These are phyloP conservation scores for Agrilus planipennis DNA, from an alignment of 1,140 invertebrate species.

Conservation along the genomic window DNA sequence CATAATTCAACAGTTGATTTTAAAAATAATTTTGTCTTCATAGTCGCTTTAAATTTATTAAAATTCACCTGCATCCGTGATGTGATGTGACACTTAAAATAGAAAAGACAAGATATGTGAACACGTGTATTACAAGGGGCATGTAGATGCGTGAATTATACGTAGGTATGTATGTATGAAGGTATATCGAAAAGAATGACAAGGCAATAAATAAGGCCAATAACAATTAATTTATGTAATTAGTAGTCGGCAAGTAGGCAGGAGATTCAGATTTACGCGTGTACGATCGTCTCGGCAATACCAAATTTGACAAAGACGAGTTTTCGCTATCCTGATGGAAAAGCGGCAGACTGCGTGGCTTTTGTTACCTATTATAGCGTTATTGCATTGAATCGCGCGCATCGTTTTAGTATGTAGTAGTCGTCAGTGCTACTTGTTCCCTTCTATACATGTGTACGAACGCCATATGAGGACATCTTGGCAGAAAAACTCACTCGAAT, in stretches of 20 bases:
- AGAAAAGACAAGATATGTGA: neutral
- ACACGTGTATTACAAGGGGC: neutral
- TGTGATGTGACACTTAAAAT: neutral
- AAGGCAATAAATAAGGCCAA: constrained; percentile 19
- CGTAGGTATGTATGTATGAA: neutral
- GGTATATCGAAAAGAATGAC: constrained; percentile 1
- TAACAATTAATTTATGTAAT: constrained; percentile 34
- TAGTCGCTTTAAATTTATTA: no score
- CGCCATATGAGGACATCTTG: constrained; percentile 28
- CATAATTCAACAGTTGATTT: no score
- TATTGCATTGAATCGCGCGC: constrained; percentile 25
- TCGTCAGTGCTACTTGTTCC: no score
- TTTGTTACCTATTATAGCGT: constrained; percentile 34
- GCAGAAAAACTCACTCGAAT: constrained; percentile 29
- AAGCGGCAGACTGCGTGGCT: constrained; percentile 34
- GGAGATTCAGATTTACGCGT: constrained; percentile 29
- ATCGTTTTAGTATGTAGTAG: constrained; percentile 19
- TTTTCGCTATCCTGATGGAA: constrained; percentile 32
- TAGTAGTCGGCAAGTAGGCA: constrained; percentile 27
- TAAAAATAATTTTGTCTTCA: no score
- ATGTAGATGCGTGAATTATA: neutral
- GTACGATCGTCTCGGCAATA: constrained; percentile 28
- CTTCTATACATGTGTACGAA: no score
- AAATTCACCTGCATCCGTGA: no score
- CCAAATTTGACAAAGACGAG: constrained; percentile 34